Base-by-base conservation (phyloP, 2,113 vertebrate genomes). In the Hystrix brachyura region DNA sequence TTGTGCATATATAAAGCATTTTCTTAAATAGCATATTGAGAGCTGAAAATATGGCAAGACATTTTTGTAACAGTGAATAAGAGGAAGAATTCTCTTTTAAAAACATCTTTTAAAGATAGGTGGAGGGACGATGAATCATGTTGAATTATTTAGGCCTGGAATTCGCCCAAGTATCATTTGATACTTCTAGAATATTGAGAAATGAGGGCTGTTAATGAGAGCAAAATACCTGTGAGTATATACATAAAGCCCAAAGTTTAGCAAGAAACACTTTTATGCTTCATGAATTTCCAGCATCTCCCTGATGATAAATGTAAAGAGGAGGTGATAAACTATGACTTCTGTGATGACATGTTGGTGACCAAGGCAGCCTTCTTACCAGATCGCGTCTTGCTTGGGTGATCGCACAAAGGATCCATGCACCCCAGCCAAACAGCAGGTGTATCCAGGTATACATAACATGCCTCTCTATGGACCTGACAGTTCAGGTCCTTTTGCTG, bases 11-110 rank as follows among this genome's bases (percentile, higher is more conserved):
- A 62, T 48, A 25, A 46, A 34, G 21, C 60, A 12, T 94, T 91
- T 89, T 84, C 53, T 84, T 29, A 80, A 34, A 93, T 38, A 64
- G 17, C 38, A 43, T 87, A 53, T 38, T 71, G 25, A 79, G 38
- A 89, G 34, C 19, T 76, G 3, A 90, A 93, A 95, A 90, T n/a
- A 80, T 84, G 93, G 59, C 46, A 78, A 79, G 29, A 62, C 46
- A 38, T 84, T 95, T 94, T 81, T 87, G 48, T 71, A 90, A 65
- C 25, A 78, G 32, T 88, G 7, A 12, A 64, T 23, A 93, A 38
- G 69, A 93, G 46, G 18, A 97, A 79, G 10, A 55, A 78, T 88
- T 81, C 25, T 38, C 29, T 86, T 93, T 91, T 46, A 71, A 87
- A 55, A 67, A 57, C 53, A 53, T n/a, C 32, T 81, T 53, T 91